A percentile compares a stretch with the other conserved stretches of the same genome.
Conservation (phyloP, 2,113 vertebrate species). For the Pachycephala philippinensis region DNA sequence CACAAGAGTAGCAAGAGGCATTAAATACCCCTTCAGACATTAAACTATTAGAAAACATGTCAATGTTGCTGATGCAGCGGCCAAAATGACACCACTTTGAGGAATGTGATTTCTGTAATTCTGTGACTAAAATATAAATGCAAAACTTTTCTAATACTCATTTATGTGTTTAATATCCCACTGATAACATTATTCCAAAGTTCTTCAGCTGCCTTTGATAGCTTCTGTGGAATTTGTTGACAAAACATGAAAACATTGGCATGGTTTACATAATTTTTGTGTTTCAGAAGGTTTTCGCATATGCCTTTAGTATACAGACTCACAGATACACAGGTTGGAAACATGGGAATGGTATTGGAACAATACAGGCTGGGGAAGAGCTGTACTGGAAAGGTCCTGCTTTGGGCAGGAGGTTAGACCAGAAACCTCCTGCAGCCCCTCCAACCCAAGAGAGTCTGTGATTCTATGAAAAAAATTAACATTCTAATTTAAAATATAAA, state of each 20-base stretch:
- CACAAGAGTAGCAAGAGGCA: background rate
- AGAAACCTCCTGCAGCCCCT: background rate
- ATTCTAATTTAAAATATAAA: background rate
- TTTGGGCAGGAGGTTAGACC: background rate
- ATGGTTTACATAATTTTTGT: background rate
- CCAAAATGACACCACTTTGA: slow-evolving; percentile 4
- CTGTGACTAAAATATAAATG: background rate
- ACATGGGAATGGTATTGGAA: background rate
- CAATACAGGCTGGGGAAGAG: background rate
- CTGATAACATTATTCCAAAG: background rate
- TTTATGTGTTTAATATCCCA: slow-evolving; percentile 5
- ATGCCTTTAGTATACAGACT: background rate
- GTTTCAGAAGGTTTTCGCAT: background rate
- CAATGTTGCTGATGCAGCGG: background rate
- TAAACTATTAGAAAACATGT: background rate
- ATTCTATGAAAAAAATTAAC: background rate
- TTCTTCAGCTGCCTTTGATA: slow-evolving; percentile 4
- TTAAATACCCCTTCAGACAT: background rate
- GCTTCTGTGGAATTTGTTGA: background rate
- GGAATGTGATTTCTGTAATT: background rate
- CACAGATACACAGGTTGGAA: background rate
- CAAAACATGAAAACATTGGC: background rate
- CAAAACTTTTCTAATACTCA: background rate
- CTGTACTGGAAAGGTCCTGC: background rate
- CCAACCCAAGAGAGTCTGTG: background rate